Evolutionary conservation across 2,797 vertebrate species (phyloP), one percentile per base, ranked within the genome.

Genomic region (Poecilia gillii): DNA sequence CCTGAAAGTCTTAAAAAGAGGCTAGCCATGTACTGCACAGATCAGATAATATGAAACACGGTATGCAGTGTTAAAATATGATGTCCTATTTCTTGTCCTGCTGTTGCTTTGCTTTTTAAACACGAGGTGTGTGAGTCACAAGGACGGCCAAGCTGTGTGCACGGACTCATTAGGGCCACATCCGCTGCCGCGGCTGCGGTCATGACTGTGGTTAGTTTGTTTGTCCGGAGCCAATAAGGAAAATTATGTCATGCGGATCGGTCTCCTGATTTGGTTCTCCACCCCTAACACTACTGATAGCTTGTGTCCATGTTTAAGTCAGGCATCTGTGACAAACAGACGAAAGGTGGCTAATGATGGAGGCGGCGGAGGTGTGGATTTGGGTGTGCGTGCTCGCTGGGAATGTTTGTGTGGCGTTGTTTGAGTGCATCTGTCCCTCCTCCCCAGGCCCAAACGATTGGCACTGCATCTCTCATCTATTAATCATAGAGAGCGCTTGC

Each of bases 381-480:
- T 62, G 47, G 82, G 85, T 81, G 89, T 81, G 71, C 83, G 87
- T 85, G 82, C 80, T 80, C 75, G 80, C 77, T 80, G 81, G 73
- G 86, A 87, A 72, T 88, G 93, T 91, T 92, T 91, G 89, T 45
- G 85, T 85, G 90, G 78, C 57, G 90, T 91, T 86, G 89, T 90
- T 92, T 73, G 81, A 93, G 92, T 94, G 91, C 93, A 94, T 94
- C 93, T 94, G 94, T 95, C 95, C 95, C 92, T 93, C 92, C 91
- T 94, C 95, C 93, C 94, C 92, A 86, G 92, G 94, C 93, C 95
- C 90, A 88, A 70, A 94, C 96, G 96, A 96, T 96, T 96, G 97
- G 97, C 95, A 78, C 96, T 91, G 96, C 95, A 95, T 97, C 96
- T 96, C 97, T 99, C 97, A 99, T 99, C 97, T 99, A 98, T 99